phyloP scores from a whole-genome alignment of 2,888 invertebrate genomes.

The Noctua janthe region DNA sequence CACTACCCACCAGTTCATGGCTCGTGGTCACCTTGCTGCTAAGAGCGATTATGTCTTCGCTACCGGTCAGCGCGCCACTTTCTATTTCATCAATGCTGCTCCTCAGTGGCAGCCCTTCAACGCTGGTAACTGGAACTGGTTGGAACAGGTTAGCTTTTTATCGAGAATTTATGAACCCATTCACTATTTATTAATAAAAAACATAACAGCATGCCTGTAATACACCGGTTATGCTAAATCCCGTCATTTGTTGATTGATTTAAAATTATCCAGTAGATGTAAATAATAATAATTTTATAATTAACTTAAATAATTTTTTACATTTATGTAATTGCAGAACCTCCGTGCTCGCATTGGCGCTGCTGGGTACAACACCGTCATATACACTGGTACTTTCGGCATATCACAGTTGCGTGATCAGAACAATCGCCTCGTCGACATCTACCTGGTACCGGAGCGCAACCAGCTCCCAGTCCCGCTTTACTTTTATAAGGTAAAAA shows the following conservation, averaged over 20 bases:
- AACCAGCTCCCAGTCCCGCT: conserved; percentile 85
- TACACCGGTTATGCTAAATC: background rate
- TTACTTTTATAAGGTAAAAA: conserved; percentile 84
- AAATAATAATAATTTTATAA: background rate
- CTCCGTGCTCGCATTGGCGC: conserved; percentile 81
- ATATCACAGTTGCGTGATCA: conserved; percentile 89
- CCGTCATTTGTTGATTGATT: background rate
- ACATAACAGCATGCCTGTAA: background rate
- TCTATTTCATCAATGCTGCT: conserved; percentile 92
- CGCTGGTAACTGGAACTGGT: conserved; percentile 90
- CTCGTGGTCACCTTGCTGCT: conserved; percentile 91
- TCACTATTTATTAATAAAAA: background rate
- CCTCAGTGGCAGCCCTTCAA: conserved; percentile 93
- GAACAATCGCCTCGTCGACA: conserved; percentile 80
- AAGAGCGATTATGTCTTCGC: conserved; percentile 92
- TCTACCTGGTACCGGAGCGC: conserved; percentile 81
- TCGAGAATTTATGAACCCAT: background rate
- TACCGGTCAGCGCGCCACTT: conserved; percentile 90
- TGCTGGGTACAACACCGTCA: conserved; percentile 81
- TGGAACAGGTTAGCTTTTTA: conserved; percentile 81
- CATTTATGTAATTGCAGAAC: conserved; percentile 71
- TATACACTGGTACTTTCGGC: conserved; percentile 92
- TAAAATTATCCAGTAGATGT: background rate
- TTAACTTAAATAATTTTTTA: background rate
- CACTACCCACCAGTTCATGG: conserved; percentile 82